Conservation (phyloP, 2,113 vertebrate species). For the Parus major region DNA sequence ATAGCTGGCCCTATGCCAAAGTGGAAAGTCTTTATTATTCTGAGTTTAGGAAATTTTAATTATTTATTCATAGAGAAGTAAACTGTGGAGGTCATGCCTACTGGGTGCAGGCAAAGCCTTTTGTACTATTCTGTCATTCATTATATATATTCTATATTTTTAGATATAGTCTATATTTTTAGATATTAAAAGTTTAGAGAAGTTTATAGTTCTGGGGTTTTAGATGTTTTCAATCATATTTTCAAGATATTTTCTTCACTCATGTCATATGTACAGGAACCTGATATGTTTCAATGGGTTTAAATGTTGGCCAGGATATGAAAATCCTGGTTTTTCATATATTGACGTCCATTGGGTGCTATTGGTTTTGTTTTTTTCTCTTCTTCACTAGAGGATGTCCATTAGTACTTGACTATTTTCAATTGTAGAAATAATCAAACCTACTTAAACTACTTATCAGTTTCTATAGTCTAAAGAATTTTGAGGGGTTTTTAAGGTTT, state of each 20-base stretch:
- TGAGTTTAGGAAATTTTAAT: background rate
- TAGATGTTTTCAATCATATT: background rate
- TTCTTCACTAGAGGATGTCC: background rate
- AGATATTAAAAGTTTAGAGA: background rate
- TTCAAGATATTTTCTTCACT: background rate
- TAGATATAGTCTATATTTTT: background rate
- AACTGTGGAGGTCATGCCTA: background rate
- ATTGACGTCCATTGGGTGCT: background rate
- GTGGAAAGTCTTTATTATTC: background rate
- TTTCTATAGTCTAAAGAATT: background rate
- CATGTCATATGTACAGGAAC: background rate
- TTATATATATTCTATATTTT: background rate
- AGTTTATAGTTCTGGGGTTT: accelerated
- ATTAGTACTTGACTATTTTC: background rate
- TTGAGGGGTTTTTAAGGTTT: accelerated
- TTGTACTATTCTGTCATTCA: background rate
- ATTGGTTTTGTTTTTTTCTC: too few relatives aligned
- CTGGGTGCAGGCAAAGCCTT: background rate
- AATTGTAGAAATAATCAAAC: background rate
- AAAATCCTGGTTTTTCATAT: background rate
- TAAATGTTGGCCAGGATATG: background rate
- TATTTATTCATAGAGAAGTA: background rate
- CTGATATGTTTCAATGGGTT: background rate
- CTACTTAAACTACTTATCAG: background rate
- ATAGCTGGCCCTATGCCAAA: background rate